Base-by-base conservation (phyloP, 2,888 invertebrate species). In the Eupelmus urozonus region DNA sequence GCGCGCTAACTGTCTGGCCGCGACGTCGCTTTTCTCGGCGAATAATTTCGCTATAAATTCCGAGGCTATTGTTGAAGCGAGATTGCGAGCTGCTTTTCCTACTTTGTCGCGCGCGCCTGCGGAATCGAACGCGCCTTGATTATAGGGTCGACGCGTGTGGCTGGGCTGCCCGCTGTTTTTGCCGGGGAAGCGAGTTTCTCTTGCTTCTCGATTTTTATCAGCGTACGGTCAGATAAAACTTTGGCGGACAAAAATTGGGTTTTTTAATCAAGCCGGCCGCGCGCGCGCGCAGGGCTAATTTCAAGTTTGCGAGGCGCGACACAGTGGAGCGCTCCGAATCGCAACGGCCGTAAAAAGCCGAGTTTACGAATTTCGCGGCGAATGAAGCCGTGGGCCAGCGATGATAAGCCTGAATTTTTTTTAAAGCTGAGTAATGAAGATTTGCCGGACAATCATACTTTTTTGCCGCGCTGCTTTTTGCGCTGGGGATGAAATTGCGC, bases 211-310 rank as follows among this genome's bases (percentile, higher is more conserved):
- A n/a, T n/a, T 20, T n/a, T 2, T 0, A 57, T n/a, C n/a, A 2
- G 7, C 20, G 34, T 20, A 40, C 13, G 57, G 20, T 1, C 25
- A 63, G 34, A 73, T 62, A 57, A 69, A 79, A 76, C 27, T 67
- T 72, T 20, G 27, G 60, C n/a, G n/a, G 69, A 62, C 51, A 76
- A 71, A 72, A 76, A 79, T 79, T 72, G 45, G 69, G 13, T 69
- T 70, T 71, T 71, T 79, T 80, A 80, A 80, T 80, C 79, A 76
- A 76, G 59, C 40, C 34, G 67, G 57, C n/a, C n/a, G n/a, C n/a
- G n/a, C n/a, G n/a, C n/a, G n/a, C n/a, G n/a, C n/a, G n/a, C n/a
- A n/a, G n/a, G n/a, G n/a, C 76, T 80, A 76, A 80, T 80, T 80
- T 70, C 23, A 80, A 80, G 67, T 76, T 80, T 69, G 62, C 67